Base-by-base conservation (phyloP, 1,140 invertebrate species). In the Polyergus mexicanus region DNA sequence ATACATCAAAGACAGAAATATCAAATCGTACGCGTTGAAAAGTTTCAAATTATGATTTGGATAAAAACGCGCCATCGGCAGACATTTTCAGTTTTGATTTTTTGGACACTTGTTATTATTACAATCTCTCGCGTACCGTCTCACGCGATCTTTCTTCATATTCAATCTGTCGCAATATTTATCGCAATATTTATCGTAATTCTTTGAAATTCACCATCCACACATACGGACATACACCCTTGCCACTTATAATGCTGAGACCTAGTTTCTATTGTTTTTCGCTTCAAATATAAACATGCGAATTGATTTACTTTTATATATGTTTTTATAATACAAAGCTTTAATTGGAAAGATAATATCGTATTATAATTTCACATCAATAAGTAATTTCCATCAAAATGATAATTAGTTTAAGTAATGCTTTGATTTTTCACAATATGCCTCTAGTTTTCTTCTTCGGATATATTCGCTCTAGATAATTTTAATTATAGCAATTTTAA, bases 51-150 rank as follows among this genome's bases (percentile, higher is more conserved):
- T 83, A 56, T 62, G 19, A 83, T 83, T 74, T 83, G 13, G 78
- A 56, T 69, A 74, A 83, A 63, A 35, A 62, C 41, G 76, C 84
- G 85, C 88, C 88, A 89, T 89, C 85, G 88, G 88, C 85, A 89
- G 88, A 89, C 88, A 89, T 71, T 10, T 85, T 68, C 63, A 60
- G 63, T 47, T 65, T 75, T 69, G 13, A 38, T 62, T 63, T 74
- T 72, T 77, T 71, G 65, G 71, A 65, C 83, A 38, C 44, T 72
- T 69, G 51, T 63, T 63, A 60, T 72, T 41, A 4, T 84, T 56
- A 72, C 65, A 71, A 85, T 58, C 60, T 22, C 56, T 72, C 47
- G 19, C 13, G 16, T 1, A 5, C 16, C 3, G 5, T 51, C 13
- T 41, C 28, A 44, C 47, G 47, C 32, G 13, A 35, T 32, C 51